Evolutionary conservation across 2,113 vertebrate species (phyloP).

Genomic region (Hymenochirus boettgeri): DNA sequence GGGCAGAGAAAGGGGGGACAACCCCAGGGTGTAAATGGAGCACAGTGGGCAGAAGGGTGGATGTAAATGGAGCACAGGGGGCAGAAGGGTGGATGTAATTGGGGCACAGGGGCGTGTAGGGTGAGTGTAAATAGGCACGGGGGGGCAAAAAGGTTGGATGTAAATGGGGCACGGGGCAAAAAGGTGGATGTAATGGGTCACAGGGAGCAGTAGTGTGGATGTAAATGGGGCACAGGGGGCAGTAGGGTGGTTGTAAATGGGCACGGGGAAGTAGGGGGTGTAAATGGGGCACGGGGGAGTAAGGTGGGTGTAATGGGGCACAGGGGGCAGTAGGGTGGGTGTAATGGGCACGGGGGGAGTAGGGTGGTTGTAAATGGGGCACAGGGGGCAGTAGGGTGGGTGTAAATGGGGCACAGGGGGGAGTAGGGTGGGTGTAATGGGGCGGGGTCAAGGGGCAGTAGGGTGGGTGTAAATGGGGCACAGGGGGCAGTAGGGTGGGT

Average conservation of each 20-base stretch:
- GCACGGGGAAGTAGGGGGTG: neutral
- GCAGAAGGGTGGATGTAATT: neutral
- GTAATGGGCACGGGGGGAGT: slow-evolving; percentile 2
- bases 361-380: slow-evolving; percentile 25
- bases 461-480: neutral
- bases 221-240: neutral
- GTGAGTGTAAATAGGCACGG: slow-evolving; percentile 5
- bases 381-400: neutral
- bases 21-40: neutral
- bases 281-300: neutral
- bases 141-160: slow-evolving; percentile 33
- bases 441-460: no score
- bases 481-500: neutral
- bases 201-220: no score
- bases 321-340: neutral
- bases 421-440: neutral
- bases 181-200: neutral
- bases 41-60: neutral
- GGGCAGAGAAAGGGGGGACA: neutral
- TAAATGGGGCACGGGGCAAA: neutral
- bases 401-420: neutral
- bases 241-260: neutral
- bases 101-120: neutral
- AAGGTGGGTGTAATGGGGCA: neutral
- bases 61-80: neutral